phyloP scores from a whole-genome alignment of 2,888 invertebrate species.

The Clivina fossor region DNA sequence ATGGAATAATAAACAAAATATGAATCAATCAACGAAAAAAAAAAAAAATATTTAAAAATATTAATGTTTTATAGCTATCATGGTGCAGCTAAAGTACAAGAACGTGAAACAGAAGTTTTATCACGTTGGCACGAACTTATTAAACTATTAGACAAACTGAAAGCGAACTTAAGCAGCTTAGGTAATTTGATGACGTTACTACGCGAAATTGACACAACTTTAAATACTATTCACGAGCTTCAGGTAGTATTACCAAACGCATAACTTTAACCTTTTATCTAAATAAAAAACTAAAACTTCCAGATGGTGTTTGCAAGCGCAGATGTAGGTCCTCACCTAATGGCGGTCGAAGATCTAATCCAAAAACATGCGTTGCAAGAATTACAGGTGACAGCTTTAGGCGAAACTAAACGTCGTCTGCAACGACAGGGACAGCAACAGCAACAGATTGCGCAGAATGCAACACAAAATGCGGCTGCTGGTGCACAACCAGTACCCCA shows the following conservation, averaged over 20 bases:
- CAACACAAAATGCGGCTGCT: constrained; percentile 56
- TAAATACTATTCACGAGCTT: constrained; percentile 79
- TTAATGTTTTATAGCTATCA: constrained; percentile 16
- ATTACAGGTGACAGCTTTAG: constrained; percentile 84
- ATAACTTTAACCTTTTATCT: constrained; percentile 1
- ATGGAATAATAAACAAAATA: no score
- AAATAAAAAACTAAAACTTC: constrained; percentile 21
- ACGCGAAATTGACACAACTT: constrained; percentile 88
- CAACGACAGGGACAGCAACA: constrained; percentile 62
- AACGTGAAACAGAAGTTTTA: constrained; percentile 68
- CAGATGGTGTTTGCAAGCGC: constrained; percentile 74
- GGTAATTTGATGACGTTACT: constrained; percentile 85
- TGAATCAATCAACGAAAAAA: not conserved
- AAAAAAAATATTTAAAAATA: no score
- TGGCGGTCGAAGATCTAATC: constrained; percentile 91
- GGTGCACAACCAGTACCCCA: constrained; percentile 46
- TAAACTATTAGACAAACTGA: constrained; percentile 81
- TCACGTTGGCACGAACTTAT: constrained; percentile 86
- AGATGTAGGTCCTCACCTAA: constrained; percentile 90
- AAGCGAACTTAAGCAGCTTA: constrained; percentile 72
- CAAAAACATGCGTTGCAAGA: constrained; percentile 94
- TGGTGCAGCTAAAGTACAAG: constrained; percentile 41
- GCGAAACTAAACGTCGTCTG: constrained; percentile 80
- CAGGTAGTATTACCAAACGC: constrained; percentile 70
- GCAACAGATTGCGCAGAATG: constrained; percentile 47